These are phyloP conservation scores for Halcyon senegalensis DNA, from an alignment of 2,113 vertebrate genomes.

Conservation along the genomic window DNA sequence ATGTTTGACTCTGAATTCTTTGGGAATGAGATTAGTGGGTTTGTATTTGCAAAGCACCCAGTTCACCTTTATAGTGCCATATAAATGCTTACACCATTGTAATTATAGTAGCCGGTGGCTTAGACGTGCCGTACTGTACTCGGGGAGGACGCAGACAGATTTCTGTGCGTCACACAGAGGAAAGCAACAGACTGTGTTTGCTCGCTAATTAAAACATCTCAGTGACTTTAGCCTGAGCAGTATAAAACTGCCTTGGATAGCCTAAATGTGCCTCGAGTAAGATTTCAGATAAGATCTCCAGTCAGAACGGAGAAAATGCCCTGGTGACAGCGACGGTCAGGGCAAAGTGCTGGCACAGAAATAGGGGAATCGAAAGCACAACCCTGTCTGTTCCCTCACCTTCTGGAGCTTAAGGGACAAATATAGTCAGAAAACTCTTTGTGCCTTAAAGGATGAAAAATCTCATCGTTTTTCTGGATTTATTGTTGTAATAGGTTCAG, in stretches of 20 bases:
- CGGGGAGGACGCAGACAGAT: conserved; percentile 1
- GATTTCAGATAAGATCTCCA: conserved; percentile 19
- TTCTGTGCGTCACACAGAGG: conserved; percentile 24
- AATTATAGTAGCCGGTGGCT: conserved; percentile 29
- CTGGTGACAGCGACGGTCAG: neutral
- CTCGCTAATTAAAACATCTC: conserved; percentile 56
- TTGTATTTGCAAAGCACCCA: neutral
- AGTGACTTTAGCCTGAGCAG: conserved; percentile 28
- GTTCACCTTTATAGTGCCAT: neutral
- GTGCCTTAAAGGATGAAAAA: neutral
- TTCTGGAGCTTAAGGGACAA: neutral
- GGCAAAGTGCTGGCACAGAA: neutral
- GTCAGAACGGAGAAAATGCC: neutral
- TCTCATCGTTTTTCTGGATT: neutral
- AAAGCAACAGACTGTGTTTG: conserved; percentile 51
- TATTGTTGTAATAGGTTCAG: neutral
- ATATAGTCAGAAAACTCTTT: neutral
- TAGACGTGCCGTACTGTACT: conserved; percentile 17
- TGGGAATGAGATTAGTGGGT: neutral
- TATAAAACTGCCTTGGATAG: conserved; percentile 25
- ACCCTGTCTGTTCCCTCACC: neutral
- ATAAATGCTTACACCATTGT: neutral
- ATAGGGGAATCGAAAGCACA: neutral
- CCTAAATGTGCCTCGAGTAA: conserved; percentile 6
- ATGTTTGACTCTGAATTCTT: neutral